phyloP scores from a whole-genome alignment of 2,888 invertebrate species.

The Hyles lineata region DNA sequence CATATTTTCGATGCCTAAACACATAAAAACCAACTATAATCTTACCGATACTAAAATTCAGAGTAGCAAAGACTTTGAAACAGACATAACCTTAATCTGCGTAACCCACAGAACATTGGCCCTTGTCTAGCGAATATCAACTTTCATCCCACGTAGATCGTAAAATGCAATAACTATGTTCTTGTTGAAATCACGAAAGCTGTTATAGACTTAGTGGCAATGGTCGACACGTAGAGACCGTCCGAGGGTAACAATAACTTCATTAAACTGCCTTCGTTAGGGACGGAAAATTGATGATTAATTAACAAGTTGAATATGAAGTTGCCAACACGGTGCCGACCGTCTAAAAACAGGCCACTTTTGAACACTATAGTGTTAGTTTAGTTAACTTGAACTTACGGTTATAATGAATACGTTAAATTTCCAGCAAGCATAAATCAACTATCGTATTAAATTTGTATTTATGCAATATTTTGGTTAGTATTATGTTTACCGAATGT shows the following conservation, averaged over 20 bases:
- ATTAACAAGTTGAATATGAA: constrained; percentile 60
- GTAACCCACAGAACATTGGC: background rate
- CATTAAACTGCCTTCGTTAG: constrained; percentile 59
- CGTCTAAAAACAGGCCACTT: constrained; percentile 48
- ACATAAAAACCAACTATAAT: too few relatives aligned
- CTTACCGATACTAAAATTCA: too few relatives aligned
- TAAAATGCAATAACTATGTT: constrained; percentile 29
- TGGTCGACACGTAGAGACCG: constrained; percentile 36
- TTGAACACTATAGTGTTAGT: constrained; percentile 38
- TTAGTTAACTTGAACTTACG: background rate
- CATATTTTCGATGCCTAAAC: too few relatives aligned
- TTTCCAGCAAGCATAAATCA: too few relatives aligned
- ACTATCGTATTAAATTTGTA: too few relatives aligned
- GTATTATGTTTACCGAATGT: too few relatives aligned
- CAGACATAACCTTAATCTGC: constrained; percentile 5
- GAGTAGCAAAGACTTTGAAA: background rate
- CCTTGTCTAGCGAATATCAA: background rate
- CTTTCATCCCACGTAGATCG: constrained; percentile 26
- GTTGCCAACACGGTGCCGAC: constrained; percentile 41
- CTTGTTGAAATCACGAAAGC: constrained; percentile 36
- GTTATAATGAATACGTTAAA: background rate
- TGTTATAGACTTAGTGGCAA: constrained; percentile 37
- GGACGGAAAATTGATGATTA: constrained; percentile 59
- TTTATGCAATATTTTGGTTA: too few relatives aligned
- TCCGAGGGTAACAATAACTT: constrained; percentile 56